Conservation (phyloP, 2,113 vertebrate species). For the Serilophus lunatus region DNA sequence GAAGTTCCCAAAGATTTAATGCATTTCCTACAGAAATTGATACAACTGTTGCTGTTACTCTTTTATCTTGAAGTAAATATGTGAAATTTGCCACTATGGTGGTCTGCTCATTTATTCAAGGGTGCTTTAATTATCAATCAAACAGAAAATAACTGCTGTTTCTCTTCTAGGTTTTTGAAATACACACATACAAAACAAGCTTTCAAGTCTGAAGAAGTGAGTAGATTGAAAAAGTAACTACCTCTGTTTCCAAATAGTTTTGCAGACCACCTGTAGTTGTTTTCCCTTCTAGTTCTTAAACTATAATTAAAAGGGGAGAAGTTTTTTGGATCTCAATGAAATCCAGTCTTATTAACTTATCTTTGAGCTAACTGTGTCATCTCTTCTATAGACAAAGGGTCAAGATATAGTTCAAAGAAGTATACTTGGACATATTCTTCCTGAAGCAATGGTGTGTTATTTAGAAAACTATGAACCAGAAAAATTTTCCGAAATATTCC, state of each 20-base stretch:
- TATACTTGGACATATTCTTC: constrained; percentile 91
- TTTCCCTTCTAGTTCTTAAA: no score
- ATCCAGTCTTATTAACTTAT: no score
- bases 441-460: constrained; percentile 99
- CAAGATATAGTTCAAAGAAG: constrained; percentile 96
- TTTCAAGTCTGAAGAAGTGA: constrained; percentile 97
- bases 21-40: background rate
- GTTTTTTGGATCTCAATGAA: background rate
- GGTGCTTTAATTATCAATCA: background rate
- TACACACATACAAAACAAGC: constrained; percentile 96
- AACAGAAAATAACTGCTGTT: constrained; percentile 15
- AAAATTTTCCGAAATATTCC: constrained; percentile 97
- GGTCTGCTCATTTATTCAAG: background rate
- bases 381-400: constrained; percentile 84
- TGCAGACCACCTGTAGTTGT: background rate
- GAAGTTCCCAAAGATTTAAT: background rate
- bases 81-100: background rate
- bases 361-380: background rate
- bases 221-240: background rate
- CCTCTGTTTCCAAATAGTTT: background rate
- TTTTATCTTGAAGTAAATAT: background rate
- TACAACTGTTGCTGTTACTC: background rate
- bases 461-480: constrained; percentile 97
- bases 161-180: constrained; percentile 88
- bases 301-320: background rate